These are phyloP conservation scores for Microplitis deprimator DNA, from an alignment of 2,888 invertebrate species.

Conservation along the genomic window DNA sequence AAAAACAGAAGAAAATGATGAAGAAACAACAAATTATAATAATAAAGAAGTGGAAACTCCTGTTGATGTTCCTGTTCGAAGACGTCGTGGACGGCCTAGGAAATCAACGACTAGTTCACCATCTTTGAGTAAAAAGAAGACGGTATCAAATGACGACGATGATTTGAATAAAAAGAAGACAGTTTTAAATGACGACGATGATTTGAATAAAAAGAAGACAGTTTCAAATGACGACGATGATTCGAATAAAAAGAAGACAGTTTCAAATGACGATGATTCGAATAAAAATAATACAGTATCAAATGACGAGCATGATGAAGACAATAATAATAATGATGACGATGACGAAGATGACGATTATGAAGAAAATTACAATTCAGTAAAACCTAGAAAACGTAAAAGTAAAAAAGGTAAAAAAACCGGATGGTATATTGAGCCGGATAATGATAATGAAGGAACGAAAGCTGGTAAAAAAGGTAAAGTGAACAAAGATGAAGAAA, in stretches of 20 bases:
- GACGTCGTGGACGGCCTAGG: neutral
- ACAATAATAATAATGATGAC: neutral
- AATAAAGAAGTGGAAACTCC: neutral
- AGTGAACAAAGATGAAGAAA: constrained; percentile 24
- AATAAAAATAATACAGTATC: neutral
- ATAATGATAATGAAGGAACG: neutral
- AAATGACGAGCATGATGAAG: neutral
- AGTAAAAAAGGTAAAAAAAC: neutral
- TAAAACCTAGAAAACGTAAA: neutral
- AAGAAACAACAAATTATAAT: neutral
- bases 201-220: neutral
- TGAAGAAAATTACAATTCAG: neutral
- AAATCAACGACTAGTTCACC: neutral
- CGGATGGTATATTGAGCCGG: neutral
- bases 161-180: neutral
- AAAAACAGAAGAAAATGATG: neutral
- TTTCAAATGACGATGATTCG: no score
- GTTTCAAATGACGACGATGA: no score
- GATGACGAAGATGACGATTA: neutral
- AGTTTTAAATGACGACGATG: neutral
- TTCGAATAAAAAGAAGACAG: neutral
- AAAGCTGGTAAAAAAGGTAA: neutral
- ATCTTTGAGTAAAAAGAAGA: neutral
- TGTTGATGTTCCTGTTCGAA: neutral
- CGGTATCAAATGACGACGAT: neutral